These are phyloP conservation scores for Notarius quadriscutis DNA, from an alignment of 2,113 vertebrate genomes.

Conservation along the genomic window DNA sequence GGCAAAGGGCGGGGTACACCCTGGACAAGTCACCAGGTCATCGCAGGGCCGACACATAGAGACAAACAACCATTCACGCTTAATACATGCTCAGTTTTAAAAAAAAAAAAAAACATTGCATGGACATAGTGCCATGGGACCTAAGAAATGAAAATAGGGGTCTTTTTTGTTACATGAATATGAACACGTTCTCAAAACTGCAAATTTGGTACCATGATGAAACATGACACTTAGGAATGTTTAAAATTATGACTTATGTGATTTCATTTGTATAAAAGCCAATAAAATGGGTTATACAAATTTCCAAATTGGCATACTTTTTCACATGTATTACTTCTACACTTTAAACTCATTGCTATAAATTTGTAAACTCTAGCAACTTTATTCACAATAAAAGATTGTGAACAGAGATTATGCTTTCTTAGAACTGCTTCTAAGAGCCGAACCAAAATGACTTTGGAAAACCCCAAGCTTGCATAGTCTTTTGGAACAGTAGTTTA, in stretches of 20 bases:
- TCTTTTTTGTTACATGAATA: neutral
- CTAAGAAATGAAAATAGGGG: neutral
- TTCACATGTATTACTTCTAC: neutral
- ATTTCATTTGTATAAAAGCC: neutral
- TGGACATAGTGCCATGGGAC: neutral
- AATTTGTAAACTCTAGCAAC: neutral
- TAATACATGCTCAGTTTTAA: too few relatives aligned
- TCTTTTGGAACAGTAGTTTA: neutral
- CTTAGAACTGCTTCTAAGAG: neutral
- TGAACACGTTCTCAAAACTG: neutral
- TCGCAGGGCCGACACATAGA: too few relatives aligned
- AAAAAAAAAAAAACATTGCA: neutral
- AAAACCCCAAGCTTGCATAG: slow-evolving; percentile 20
- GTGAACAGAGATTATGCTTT: neutral
- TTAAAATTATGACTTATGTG: neutral
- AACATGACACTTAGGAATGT: neutral
- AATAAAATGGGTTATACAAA: neutral
- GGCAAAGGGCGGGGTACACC: too few relatives aligned
- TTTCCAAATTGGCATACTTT: neutral
- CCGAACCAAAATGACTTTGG: neutral
- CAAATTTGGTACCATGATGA: neutral
- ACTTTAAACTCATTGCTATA: neutral
- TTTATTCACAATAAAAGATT: neutral
- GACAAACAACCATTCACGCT: too few relatives aligned
- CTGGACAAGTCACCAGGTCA: too few relatives aligned